Percentiles rank a stretch among this genome's conserved stretches.
Conservation (phyloP, 2,113 vertebrate genomes). For the Callithrix jacchus region DNA sequence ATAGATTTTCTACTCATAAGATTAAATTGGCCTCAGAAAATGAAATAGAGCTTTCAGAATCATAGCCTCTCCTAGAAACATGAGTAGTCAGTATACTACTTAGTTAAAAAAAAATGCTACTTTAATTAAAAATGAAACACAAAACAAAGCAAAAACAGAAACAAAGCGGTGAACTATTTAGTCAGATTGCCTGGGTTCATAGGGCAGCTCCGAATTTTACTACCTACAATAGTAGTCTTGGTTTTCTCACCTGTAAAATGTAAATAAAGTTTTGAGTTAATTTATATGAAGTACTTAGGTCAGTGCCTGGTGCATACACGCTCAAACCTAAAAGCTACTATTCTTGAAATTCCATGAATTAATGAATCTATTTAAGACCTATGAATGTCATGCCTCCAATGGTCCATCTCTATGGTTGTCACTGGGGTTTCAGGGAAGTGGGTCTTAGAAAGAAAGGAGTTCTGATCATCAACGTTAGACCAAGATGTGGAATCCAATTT, state of each 20-base stretch:
- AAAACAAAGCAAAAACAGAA: neutral
- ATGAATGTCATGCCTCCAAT: rapidly evolving
- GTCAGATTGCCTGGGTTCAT: neutral
- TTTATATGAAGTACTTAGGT: neutral
- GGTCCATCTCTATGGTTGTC: neutral
- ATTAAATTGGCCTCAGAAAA: neutral
- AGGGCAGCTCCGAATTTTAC: neutral
- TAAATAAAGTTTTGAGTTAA: neutral
- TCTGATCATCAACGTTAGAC: neutral
- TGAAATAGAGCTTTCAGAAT: neutral
- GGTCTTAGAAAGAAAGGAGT: neutral
- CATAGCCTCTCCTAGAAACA: neutral
- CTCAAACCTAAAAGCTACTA: neutral
- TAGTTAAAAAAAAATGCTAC: neutral
- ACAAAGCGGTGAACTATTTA: neutral
- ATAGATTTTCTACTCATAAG: neutral
- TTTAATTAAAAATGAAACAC: neutral
- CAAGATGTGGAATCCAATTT: neutral
- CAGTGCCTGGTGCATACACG: neutral
- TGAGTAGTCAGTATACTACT: neutral
- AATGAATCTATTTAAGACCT: neutral
- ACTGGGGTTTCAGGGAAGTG: neutral
- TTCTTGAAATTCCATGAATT: neutral
- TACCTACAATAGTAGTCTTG: neutral
- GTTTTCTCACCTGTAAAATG: neutral